Percentiles rank a stretch among this genome's conserved stretches.
Evolutionary conservation across 1,140 invertebrate genomes (phyloP).

Genomic region (Heliothis subflexa): DNA sequence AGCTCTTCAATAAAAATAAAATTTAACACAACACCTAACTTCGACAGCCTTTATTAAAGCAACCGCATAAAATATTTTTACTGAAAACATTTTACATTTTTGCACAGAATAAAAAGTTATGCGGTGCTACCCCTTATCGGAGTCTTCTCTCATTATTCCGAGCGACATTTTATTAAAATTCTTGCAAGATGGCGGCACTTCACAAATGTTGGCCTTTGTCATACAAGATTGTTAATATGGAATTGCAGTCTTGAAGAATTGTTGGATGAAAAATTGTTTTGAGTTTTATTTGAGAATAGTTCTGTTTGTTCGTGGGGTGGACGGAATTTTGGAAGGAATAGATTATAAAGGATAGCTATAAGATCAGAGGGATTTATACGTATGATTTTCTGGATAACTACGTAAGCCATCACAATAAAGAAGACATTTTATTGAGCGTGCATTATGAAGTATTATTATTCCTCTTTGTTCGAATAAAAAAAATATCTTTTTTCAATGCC

Average conservation of each 20-base stretch:
- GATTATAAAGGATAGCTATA: too few species aligned
- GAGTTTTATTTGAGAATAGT: too few species aligned
- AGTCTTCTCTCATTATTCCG: conserved; percentile 14
- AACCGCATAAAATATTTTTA: conserved; percentile 6
- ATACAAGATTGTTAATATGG: neutral
- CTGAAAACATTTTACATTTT: conserved; percentile 37
- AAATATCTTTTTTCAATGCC: too few species aligned
- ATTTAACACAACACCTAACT: neutral
- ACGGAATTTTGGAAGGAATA: neutral
- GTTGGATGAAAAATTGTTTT: neutral
- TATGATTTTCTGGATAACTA: too few species aligned
- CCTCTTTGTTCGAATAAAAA: too few species aligned
- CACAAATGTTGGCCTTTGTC: conserved; percentile 10
- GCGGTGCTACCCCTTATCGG: neutral
- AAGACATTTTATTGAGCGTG: too few species aligned
- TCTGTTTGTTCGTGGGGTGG: neutral
- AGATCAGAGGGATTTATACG: too few species aligned
- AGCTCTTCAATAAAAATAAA: neutral
- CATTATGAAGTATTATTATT: too few species aligned
- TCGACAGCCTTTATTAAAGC: neutral
- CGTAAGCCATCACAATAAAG: too few species aligned
- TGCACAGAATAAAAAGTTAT: conserved; percentile 23
- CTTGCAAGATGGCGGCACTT: conserved; percentile 17
- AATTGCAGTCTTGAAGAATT: too few species aligned
- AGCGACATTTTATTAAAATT: conserved; percentile 38